Conservation (phyloP, 2,797 vertebrate genomes). For the Pseudopleuronectes americanus region DNA sequence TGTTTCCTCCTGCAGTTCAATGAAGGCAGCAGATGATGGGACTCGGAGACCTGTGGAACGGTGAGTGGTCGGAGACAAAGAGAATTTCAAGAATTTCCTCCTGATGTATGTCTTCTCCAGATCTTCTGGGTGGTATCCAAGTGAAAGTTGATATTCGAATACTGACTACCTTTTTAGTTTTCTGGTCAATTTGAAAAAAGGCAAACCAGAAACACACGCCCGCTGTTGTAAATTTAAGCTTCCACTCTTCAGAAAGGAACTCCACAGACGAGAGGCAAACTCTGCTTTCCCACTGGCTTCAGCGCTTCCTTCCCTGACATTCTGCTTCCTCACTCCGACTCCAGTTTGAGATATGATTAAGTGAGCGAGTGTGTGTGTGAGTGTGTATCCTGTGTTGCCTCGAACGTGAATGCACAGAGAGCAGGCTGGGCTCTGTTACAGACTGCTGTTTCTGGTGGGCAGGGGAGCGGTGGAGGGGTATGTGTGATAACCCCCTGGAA, state of each 20-base stretch:
- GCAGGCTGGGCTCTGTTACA: slow-evolving; percentile 56
- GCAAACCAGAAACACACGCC: neutral
- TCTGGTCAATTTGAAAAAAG: slow-evolving; percentile 8
- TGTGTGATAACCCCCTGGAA: slow-evolving; percentile 71
- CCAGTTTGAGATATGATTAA: slow-evolving; percentile 68
- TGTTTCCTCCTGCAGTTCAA: slow-evolving; percentile 22
- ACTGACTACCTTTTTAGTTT: neutral
- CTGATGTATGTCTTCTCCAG: slow-evolving; percentile 48
- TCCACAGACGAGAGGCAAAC: slow-evolving; percentile 45
- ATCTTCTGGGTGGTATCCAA: slow-evolving; percentile 24
- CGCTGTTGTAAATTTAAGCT: slow-evolving; percentile 11
- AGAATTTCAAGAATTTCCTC: slow-evolving; percentile 69
- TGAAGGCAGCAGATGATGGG: slow-evolving; percentile 37
- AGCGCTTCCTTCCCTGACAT: slow-evolving; percentile 79
- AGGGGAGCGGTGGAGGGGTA: slow-evolving; percentile 52
- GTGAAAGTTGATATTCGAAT: slow-evolving; percentile 7
- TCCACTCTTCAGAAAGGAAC: slow-evolving; percentile 37
- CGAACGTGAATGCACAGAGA: slow-evolving; percentile 45
- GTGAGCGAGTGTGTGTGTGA: slow-evolving; percentile 27
- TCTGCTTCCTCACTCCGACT: slow-evolving; percentile 79
- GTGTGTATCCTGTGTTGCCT: slow-evolving; percentile 71
- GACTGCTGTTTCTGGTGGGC: slow-evolving; percentile 48
- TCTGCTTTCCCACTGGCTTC: slow-evolving; percentile 71
- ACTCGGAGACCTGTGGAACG: slow-evolving; percentile 26
- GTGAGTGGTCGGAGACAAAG: slow-evolving; percentile 40